phyloP scores from a whole-genome alignment of 2,888 invertebrate genomes.

The Eurois occulta region DNA sequence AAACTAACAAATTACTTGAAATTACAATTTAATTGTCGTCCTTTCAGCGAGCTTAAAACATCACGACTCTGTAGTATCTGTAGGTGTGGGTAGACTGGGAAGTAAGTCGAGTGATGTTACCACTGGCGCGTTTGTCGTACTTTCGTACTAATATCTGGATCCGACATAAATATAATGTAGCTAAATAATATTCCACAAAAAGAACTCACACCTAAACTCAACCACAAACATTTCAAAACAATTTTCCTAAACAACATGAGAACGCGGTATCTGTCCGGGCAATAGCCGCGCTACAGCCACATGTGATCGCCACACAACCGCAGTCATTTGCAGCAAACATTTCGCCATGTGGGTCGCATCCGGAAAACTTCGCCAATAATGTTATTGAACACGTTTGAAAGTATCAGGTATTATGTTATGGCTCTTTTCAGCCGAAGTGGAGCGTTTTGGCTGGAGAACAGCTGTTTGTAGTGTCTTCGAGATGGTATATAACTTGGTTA shows the following conservation, averaged over 20 bases:
- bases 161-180: too few relatives aligned
- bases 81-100: too few relatives aligned
- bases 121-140: too few relatives aligned
- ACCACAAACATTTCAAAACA: slow-evolving; percentile 21
- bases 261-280: slow-evolving; percentile 24
- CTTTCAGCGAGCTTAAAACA: too few relatives aligned
- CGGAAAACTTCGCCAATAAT: slow-evolving; percentile 69
- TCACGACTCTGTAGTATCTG: too few relatives aligned
- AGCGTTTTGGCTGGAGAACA: slow-evolving; percentile 14
- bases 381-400: slow-evolving; percentile 53
- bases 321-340: slow-evolving; percentile 60
- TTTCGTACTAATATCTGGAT: too few relatives aligned
- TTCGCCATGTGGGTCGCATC: slow-evolving; percentile 65
- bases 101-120: too few relatives aligned
- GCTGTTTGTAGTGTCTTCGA: slow-evolving; percentile 9
- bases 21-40: too few relatives aligned
- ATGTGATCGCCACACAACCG: slow-evolving; percentile 57
- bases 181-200: neutral
- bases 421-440: neutral
- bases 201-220: neutral
- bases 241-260: slow-evolving; percentile 25
- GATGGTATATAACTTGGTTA: slow-evolving; percentile 6
- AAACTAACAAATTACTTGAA: too few relatives aligned
- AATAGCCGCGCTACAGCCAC: slow-evolving; percentile 25
- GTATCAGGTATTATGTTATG: slow-evolving; percentile 48